These are phyloP conservation scores for Lophotis ruficrista DNA, from an alignment of 2,113 vertebrate genomes.

Conservation along the genomic window DNA sequence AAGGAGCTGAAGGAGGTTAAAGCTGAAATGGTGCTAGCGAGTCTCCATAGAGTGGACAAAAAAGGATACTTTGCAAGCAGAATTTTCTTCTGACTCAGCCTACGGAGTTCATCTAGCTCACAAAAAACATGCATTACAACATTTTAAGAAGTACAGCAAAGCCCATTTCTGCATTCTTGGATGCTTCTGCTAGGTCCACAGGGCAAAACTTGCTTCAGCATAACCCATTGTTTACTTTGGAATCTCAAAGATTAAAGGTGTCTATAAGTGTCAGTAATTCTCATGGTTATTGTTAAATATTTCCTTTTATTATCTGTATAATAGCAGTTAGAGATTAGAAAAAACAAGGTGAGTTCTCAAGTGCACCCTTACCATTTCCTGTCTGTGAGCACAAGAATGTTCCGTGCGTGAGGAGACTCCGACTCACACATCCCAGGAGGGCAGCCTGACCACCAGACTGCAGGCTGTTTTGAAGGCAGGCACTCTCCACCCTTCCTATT, in stretches of 20 bases:
- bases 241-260: slow-evolving; percentile 43
- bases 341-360: slow-evolving; percentile 45
- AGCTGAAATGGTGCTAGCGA: neutral
- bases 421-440: slow-evolving; percentile 27
- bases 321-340: slow-evolving; percentile 20
- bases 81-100: slow-evolving; percentile 38
- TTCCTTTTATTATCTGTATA: slow-evolving; percentile 63
- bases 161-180: slow-evolving; percentile 4
- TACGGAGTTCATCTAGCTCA: neutral
- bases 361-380: slow-evolving; percentile 43
- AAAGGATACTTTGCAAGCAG: neutral
- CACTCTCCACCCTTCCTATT: slow-evolving; percentile 67
- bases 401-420: slow-evolving; percentile 51
- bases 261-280: slow-evolving; percentile 37
- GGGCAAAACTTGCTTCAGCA: slow-evolving; percentile 19
- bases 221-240: slow-evolving; percentile 46
- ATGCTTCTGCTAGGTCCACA: slow-evolving; percentile 6
- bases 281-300: slow-evolving; percentile 60
- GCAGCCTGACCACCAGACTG: slow-evolving; percentile 28
- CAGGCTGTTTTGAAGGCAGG: slow-evolving; percentile 57
- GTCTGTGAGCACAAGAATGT: slow-evolving; percentile 52
- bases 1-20: slow-evolving; percentile 1
- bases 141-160: slow-evolving; percentile 24
- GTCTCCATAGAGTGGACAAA: neutral
- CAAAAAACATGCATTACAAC: neutral